A percentile compares a stretch with the other conserved stretches of the same genome.
phyloP scores from a whole-genome alignment of 2,797 vertebrate species.

The Ctenopoma multispine region DNA sequence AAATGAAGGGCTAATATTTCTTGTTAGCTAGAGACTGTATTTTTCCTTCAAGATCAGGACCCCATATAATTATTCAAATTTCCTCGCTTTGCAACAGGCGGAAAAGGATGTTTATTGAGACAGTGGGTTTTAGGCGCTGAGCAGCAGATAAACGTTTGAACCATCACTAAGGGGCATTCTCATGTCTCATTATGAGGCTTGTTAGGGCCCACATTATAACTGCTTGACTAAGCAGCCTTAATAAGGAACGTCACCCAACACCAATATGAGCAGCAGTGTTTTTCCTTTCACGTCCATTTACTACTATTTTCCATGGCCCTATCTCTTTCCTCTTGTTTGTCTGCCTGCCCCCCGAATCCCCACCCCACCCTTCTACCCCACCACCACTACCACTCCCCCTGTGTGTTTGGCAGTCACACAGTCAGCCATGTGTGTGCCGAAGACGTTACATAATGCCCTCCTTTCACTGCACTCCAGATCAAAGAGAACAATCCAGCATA shows the following conservation, averaged over 20 bases:
- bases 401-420: conserved; percentile 86
- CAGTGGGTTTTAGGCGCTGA: conserved; percentile 52
- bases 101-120: conserved; percentile 50
- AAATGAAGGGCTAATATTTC: conserved; percentile 48
- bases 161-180: conserved; percentile 68
- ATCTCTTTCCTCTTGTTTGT: conserved; percentile 62
- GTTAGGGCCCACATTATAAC: conserved; percentile 68
- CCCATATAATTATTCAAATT: conserved; percentile 49
- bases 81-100: conserved; percentile 20
- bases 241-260: conserved; percentile 79
- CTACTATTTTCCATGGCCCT: conserved; percentile 52
- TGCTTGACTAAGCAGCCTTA: conserved; percentile 75
- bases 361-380: conserved; percentile 33
- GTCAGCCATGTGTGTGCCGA: conserved; percentile 86
- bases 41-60: conserved; percentile 40
- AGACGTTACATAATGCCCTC: conserved; percentile 86
- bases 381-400: conserved; percentile 54
- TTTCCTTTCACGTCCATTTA: conserved; percentile 59
- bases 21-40: conserved; percentile 32
- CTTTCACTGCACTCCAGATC: conserved; percentile 82
- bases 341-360: conserved; percentile 22
- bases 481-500: conserved; percentile 81
- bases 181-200: conserved; percentile 76
- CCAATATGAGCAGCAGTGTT: conserved; percentile 66
- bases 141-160: conserved; percentile 69